A percentile compares a stretch with the other conserved stretches of the same genome.
phyloP scores from a whole-genome alignment of 2,888 invertebrate genomes.

The Teleogryllus oceanicus region DNA sequence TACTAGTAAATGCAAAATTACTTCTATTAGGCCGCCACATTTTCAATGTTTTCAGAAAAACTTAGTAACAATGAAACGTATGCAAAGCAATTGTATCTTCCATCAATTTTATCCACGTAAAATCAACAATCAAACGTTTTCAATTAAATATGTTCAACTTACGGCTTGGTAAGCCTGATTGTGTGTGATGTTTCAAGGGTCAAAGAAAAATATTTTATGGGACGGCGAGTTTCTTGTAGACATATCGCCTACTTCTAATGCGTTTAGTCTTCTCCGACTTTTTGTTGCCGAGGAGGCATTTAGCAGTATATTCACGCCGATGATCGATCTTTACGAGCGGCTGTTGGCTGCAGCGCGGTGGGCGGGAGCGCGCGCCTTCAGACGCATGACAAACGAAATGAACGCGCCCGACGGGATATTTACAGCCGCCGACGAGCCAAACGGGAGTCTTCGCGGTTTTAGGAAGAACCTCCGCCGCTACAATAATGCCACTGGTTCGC shows the following conservation, averaged over 20 bases:
- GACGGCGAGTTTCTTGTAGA: not conserved
- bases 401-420: not conserved
- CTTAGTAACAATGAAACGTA: too few relatives aligned
- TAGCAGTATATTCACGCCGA: slow-evolving; percentile 5
- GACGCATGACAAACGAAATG: not conserved
- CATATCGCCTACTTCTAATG: not conserved
- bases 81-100: too few relatives aligned
- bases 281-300: not conserved
- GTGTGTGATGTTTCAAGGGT: not conserved
- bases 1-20: too few relatives aligned
- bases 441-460: not conserved
- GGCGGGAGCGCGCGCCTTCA: not conserved
- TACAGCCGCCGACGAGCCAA: not conserved
- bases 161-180: not conserved
- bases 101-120: too few relatives aligned
- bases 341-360: not conserved
- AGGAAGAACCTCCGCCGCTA: not conserved
- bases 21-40: too few relatives aligned
- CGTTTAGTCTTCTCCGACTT: not conserved
- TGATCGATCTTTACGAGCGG: not conserved
- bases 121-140: not conserved
- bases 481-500: too few relatives aligned
- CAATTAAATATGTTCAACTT: not conserved
- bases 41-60: too few relatives aligned
- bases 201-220: not conserved